Evolutionary conservation across 92 coral and sea anemone genomes (phyloP).

Genomic region (Anthopleura xanthogrammica): DNA sequence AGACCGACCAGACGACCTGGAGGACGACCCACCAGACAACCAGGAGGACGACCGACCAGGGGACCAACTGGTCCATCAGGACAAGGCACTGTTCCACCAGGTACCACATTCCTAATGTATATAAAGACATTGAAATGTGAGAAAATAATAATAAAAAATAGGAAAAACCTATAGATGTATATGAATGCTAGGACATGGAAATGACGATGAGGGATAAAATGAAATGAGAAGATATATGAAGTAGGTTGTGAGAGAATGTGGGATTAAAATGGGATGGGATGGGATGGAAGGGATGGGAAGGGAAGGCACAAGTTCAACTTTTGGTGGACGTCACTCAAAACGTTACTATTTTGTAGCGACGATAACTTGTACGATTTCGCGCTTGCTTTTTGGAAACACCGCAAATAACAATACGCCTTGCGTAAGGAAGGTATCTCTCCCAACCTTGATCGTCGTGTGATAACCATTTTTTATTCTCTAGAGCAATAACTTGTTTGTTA

Average conservation of each 20-base stretch:
- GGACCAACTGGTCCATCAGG: slow-evolving; percentile 12
- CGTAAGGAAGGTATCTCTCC: too few species aligned
- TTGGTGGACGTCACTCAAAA: too few species aligned
- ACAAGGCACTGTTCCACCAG: not conserved
- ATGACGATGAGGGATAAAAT: too few species aligned
- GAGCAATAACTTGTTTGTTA: too few species aligned
- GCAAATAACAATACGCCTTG: not conserved
- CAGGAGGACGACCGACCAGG: slow-evolving; percentile 15
- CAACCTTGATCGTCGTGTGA: not conserved
- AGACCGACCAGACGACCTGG: slow-evolving; percentile 13
- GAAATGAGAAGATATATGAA: not conserved
- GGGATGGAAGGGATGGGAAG: too few species aligned
- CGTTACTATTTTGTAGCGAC: too few species aligned
- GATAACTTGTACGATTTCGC: too few species aligned
- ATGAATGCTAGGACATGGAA: too few species aligned
- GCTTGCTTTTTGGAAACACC: not conserved
- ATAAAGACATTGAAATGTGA: not conserved
- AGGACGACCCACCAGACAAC: slow-evolving; percentile 5
- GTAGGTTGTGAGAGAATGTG: too few species aligned
- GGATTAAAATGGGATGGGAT: too few species aligned
- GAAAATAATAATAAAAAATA: not conserved
- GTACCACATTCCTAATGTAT: not conserved
- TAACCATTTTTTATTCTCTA: not conserved
- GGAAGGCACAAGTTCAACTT: too few species aligned
- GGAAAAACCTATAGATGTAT: too few species aligned